Evolutionary conservation across 1,140 invertebrate genomes (phyloP), one percentile per base, ranked within the genome.

Genomic region (Catajapyx aquilonaris): DNA sequence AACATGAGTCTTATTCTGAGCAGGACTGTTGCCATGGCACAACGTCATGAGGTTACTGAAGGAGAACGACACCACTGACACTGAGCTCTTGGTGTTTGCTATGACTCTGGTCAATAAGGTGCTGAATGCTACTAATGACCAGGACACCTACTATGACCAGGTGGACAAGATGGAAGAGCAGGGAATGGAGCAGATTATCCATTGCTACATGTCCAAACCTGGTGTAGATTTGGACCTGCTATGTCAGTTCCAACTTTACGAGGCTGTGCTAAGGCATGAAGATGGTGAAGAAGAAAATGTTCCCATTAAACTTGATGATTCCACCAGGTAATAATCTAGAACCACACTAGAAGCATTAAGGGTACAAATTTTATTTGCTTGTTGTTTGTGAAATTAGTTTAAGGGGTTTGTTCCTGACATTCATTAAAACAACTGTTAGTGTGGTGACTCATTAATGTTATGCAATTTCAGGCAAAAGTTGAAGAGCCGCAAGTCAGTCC

Each of bases 61-160:
- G 58, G 91, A 96, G 53, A 85, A 87, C 46, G 87, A 96, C 46
- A 79, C 83, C 17, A 80, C 84, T 1, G 93, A 98, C 57, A 86
- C 85, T 2, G 94, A 98, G 59, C 65, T 97, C 9, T 65, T 96
- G 1, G 86, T 95, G 41, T 96, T 91, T 56, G 86, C 90, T 10
- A 94, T 88, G 48, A 95, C 88, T 11, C 67, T 98, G 30, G 77
- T 98, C 44, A 98, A 98, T 59, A 94, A 93, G 63, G 88, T 87
- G 20, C 56, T 98, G 11, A 90, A 88, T 54, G 91, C 90, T 5
- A 73, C 97, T 38, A 84, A 86, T 1, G 93, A 97, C 60, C 85
- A 93, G 58, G 90, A 97, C 54, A 86, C 81, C 7, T 99, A 95
- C 55, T 99, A 97, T 52, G 91, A 98, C 60, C 83, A 98, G 48